phyloP scores from a whole-genome alignment of 2,113 vertebrate species.

The Coregonus clupeaformis region DNA sequence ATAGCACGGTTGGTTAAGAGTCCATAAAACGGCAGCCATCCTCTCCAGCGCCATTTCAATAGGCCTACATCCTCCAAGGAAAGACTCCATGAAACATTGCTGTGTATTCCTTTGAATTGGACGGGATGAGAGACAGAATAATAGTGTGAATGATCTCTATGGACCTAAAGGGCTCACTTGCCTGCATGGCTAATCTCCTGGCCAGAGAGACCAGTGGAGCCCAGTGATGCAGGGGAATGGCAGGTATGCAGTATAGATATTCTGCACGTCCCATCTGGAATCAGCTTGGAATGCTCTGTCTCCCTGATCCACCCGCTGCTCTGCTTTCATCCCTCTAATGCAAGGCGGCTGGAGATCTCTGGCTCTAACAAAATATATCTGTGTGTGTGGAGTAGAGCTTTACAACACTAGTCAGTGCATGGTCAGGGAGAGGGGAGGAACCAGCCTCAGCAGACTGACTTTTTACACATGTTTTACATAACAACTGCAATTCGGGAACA shows the following conservation, averaged over 20 bases:
- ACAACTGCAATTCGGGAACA: not conserved
- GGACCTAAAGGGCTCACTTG: no score
- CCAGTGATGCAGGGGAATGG: constrained; percentile 32
- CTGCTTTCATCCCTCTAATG: constrained; percentile 19
- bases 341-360: constrained; percentile 8
- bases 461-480: constrained; percentile 16
- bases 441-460: not conserved
- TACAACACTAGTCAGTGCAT: not conserved
- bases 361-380: constrained; percentile 20
- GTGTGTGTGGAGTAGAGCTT: constrained; percentile 19
- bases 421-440: not conserved
- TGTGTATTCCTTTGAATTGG: no score
- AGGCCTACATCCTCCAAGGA: no score
- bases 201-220: no score
- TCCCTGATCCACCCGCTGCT: constrained; percentile 1
- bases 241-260: constrained; percentile 30
- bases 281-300: constrained; percentile 6
- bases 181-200: no score
- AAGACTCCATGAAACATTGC: no score
- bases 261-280: not conserved
- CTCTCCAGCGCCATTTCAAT: no score
- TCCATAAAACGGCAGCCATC: no score
- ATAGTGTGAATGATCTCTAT: no score
- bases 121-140: no score
- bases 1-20: no score